Conservation (phyloP, 1,140 invertebrate species). For the Zaprionus capensis region DNA sequence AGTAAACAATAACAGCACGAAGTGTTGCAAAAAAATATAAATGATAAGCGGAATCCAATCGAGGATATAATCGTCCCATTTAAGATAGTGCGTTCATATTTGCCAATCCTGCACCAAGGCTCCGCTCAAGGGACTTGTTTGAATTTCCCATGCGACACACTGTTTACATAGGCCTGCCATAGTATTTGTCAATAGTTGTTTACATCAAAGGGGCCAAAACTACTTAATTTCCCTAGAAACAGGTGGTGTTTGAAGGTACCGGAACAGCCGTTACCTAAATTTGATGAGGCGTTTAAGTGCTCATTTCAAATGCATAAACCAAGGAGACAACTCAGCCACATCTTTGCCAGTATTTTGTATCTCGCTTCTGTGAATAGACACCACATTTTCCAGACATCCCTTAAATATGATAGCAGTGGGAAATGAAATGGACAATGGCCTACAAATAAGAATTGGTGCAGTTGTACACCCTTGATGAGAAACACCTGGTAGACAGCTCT, state of each 20-base stretch:
- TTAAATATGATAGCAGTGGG: conserved; percentile 3
- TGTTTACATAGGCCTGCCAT: conserved; percentile 57
- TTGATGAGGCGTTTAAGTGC: conserved; percentile 34
- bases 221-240: conserved; percentile 34
- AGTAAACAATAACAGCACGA: conserved; percentile 18
- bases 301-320: conserved; percentile 42
- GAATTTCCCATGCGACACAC: conserved; percentile 61
- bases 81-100: conserved; percentile 48
- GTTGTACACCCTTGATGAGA: too few species aligned
- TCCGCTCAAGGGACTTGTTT: conserved; percentile 48
- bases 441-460: not conserved
- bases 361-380: not conserved
- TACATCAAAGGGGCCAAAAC: conserved; percentile 70
- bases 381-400: conserved; percentile 12
- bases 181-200: conserved; percentile 68
- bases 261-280: conserved; percentile 5
- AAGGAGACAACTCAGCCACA: conserved; percentile 5
- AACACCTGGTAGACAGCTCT: too few species aligned
- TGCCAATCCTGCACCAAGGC: conserved; percentile 37
- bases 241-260: conserved; percentile 21
- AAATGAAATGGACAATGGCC: not conserved
- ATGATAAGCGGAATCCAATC: conserved; percentile 56
- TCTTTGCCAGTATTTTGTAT: conserved; percentile 8
- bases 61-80: conserved; percentile 1
- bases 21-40: conserved; percentile 55